Evolutionary conservation across 1,140 invertebrate species (phyloP).

Genomic region (Drosophila ogumai): DNA sequence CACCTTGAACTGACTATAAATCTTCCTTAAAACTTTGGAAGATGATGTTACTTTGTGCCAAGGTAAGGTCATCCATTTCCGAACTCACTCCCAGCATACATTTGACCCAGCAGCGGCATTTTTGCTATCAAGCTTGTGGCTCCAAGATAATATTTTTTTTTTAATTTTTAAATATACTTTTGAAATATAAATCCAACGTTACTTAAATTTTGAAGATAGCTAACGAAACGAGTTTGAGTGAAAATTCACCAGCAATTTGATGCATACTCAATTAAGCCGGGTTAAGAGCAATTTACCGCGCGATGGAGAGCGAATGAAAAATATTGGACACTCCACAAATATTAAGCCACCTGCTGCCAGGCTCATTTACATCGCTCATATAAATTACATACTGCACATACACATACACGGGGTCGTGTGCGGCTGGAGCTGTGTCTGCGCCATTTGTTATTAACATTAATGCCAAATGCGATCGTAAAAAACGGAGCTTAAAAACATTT

Average conservation of each 20-base stretch:
- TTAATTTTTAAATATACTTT: no score
- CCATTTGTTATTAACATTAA: slow-evolving; percentile 77
- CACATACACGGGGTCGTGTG: not conserved
- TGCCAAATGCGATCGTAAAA: slow-evolving; percentile 64
- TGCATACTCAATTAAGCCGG: slow-evolving; percentile 37
- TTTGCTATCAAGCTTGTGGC: not conserved
- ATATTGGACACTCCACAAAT: slow-evolving; percentile 27
- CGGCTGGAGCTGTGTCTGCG: slow-evolving; percentile 20
- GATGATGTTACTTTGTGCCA: not conserved
- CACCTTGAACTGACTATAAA: no score
- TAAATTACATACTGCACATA: slow-evolving; percentile 34
- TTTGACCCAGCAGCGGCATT: not conserved
- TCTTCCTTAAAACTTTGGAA: not conserved
- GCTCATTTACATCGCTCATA: slow-evolving; percentile 51
- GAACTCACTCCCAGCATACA: slow-evolving; percentile 36
- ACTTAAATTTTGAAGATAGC: slow-evolving; percentile 18
- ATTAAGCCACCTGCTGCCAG: slow-evolving; percentile 53
- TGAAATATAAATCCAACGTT: not conserved
- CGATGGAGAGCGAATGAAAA: slow-evolving; percentile 20
- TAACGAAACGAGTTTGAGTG: slow-evolving; percentile 4
- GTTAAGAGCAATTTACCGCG: slow-evolving; percentile 39
- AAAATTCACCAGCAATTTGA: slow-evolving; percentile 13
- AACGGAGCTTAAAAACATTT: slow-evolving; percentile 50
- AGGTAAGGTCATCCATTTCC: not conserved
- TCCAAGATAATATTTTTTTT: not conserved